A percentile compares a stretch with the other conserved stretches of the same genome.
phyloP scores from a whole-genome alignment of 2,888 invertebrate species.

The Volucella inanis region DNA sequence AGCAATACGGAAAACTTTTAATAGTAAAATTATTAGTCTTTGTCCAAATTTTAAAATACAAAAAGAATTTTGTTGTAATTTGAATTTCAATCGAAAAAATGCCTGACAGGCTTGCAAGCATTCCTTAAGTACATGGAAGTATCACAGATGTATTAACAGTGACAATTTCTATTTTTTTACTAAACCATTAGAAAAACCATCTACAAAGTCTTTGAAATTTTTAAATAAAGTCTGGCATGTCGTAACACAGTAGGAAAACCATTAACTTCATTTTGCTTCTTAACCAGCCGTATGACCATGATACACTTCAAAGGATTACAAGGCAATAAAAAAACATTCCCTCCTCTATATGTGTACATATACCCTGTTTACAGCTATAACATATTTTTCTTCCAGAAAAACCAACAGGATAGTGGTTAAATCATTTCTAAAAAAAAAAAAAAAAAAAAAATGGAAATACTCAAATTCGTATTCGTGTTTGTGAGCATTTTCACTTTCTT shows the following conservation, averaged over 20 bases:
- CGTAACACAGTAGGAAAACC: slow-evolving; percentile 6
- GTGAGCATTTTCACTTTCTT: slow-evolving; percentile 32
- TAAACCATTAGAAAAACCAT: no score
- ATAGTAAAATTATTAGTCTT: no score
- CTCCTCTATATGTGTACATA: background rate
- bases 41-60: no score
- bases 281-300: background rate
- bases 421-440: slow-evolving; percentile 10
- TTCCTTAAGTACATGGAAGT: no score
- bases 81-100: no score
- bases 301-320: background rate
- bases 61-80: no score
- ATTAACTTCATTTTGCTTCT: slow-evolving; percentile 42
- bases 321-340: background rate
- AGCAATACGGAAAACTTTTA: no score
- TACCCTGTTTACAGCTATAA: slow-evolving; percentile 29
- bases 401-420: no score
- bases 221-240: background rate
- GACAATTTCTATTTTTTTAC: no score
- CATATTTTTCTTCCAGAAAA: background rate
- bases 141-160: no score
- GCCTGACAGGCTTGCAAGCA: no score
- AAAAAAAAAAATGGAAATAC: slow-evolving; percentile 7
- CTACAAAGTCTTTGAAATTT: background rate
- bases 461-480: slow-evolving; percentile 24